Evolutionary conservation across 2,113 vertebrate species (phyloP), one percentile per base, ranked within the genome.

Genomic region (Anas platyrhynchos): DNA sequence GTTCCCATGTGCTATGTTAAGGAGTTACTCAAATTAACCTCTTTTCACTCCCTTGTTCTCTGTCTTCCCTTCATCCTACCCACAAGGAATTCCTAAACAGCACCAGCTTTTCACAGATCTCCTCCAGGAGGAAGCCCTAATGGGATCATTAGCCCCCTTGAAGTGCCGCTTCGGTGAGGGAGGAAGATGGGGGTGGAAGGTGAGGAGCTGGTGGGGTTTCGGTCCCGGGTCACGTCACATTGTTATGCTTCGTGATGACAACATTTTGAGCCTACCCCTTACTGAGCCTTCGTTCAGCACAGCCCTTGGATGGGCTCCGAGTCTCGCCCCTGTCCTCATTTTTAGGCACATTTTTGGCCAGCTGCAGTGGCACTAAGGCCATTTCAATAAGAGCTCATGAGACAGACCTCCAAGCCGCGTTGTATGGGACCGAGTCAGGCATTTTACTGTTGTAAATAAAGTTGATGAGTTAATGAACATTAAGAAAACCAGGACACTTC

Each of bases 401-500:
- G 44, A 23, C 32, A 46, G 46, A 48, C 25, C 63, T 58, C 81
- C 82, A 13, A 34, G 61, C 43, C 38, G 12, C 15, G 2, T 7
- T 1, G 5, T 20, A 58, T 36, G 54, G 68, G 22, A 23, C 73
- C 74, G 59, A 79, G 21, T 10, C 4, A 7, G 23, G 15, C 16
- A 1, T 72, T 90, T 50, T 34, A 12, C 54, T 59, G n/a, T 56
- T 61, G 17, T 75, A 34, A 86, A 10, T 27, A 31, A 79, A 79
- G 48, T 48, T 31, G 83, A 73, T 0, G 1, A 88, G 17, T 41
- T 65, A 72, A 89, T 29, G 43, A 75, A 93, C 93, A 87, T 89
- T 52, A 92, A 84, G 83, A 89, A 92, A 92, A 94, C 61, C 13
- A 92, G 13, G 4, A 3, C 18, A 34, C 76, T 94, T 87, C 32